phyloP scores from a whole-genome alignment of 64 coral and sea anemone species.

The Platygyra sinensis region DNA sequence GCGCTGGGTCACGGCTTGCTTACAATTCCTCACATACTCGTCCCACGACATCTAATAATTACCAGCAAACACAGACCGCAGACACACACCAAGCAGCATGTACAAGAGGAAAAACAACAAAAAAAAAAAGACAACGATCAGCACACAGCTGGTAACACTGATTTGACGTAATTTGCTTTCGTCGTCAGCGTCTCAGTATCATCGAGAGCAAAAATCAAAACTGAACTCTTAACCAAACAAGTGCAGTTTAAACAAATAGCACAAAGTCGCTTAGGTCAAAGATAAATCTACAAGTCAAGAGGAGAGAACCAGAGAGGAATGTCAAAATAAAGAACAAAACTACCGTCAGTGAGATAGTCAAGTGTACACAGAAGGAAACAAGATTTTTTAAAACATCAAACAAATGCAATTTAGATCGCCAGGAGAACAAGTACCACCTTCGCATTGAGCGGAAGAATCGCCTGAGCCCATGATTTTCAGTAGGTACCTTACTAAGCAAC shows the following conservation, averaged over 20 bases:
- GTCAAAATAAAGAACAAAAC: too few relatives aligned
- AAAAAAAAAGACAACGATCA: background rate
- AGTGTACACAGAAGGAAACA: too few relatives aligned
- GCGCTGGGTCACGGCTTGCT: conserved; percentile 9
- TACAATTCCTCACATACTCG: conserved; percentile 41
- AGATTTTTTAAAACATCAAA: too few relatives aligned
- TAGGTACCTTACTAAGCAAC: too few relatives aligned
- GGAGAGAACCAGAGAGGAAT: background rate
- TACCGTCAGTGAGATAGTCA: too few relatives aligned
- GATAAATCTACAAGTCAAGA: background rate
- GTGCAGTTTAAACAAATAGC: background rate
- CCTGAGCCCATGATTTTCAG: too few relatives aligned
- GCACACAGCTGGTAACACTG: background rate
- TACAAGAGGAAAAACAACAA: background rate
- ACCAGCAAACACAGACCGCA: background rate
- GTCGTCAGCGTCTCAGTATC: background rate
- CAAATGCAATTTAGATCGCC: too few relatives aligned
- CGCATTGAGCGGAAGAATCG: too few relatives aligned
- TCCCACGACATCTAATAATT: conserved; percentile 30
- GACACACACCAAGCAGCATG: background rate
- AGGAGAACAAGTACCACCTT: too few relatives aligned
- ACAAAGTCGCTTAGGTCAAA: background rate
- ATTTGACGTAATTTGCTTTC: background rate
- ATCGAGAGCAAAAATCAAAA: background rate
- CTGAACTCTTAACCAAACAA: background rate